Conservation (phyloP, 2,113 vertebrate species). For the Vicugna pacos region DNA sequence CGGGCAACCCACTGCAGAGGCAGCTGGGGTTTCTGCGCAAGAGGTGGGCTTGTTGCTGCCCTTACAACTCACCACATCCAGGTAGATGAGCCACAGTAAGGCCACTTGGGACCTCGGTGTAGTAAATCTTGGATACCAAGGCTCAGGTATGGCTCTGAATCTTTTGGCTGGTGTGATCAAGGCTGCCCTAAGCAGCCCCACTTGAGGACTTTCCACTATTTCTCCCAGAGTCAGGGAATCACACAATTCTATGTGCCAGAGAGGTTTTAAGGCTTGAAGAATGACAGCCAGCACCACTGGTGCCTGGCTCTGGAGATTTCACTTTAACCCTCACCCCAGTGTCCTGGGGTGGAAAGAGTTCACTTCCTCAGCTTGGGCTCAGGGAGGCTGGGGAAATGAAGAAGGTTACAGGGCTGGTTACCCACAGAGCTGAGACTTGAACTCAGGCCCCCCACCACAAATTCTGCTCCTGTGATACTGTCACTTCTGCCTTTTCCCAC, state of each 20-base stretch:
- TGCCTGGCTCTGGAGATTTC: not conserved
- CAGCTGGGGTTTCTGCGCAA: not conserved
- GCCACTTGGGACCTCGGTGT: not conserved
- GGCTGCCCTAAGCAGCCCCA: not conserved
- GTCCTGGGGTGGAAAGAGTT: not conserved
- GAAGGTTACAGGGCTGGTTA: not conserved
- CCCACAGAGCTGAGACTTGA: not conserved
- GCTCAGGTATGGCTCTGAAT: not conserved
- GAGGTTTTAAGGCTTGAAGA: not conserved
- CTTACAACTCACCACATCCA: not conserved
- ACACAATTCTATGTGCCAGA: not conserved
- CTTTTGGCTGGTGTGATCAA: not conserved
- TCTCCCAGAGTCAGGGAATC: not conserved
- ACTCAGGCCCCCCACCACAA: not conserved
- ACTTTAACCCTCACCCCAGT: not conserved
- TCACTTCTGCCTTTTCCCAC: not conserved
- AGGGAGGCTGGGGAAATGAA: not conserved
- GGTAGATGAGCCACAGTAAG: not conserved
- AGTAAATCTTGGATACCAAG: not conserved
- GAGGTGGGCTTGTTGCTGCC: not conserved
- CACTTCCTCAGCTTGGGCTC: too few relatives aligned
- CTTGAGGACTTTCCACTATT: not conserved
- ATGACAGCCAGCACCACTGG: too few relatives aligned
- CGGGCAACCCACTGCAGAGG: not conserved
- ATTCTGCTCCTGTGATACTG: not conserved